Base-by-base conservation (phyloP, 2,113 vertebrate species). In the Ailurus styani region DNA sequence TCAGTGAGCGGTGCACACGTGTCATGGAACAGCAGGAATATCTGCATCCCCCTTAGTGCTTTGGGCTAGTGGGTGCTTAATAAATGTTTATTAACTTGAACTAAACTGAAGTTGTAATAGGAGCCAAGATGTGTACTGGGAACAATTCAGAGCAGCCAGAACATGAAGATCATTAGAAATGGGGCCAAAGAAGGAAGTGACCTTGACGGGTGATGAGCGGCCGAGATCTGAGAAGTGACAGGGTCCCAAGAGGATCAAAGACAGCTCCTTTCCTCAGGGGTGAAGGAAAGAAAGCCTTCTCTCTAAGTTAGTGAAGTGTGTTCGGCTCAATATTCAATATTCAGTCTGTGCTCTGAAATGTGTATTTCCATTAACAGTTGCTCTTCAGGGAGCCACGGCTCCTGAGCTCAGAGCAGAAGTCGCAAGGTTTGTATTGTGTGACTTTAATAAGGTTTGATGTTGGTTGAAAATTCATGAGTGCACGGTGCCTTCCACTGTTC, bases 1-100 rank as follows among this genome's bases (percentile, higher is more conserved):
- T 12, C 34, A 9, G 27, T 12, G 64, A 42, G 29, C 55, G 0
- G 0, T 1, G 17, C 11, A 5, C 2, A 5, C 9, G 4, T 4
- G 52, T 52, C 34, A 9, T 37, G 5, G 1, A 60, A 79, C 6
- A 6, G 54, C 21, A 10, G 62, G 45, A 13, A 7, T 23, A 2
- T 12, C 78, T 75, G 2, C 37, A 1, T 50, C 57, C 40, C 3
- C 27, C 75, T 64, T 20, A 23, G 88, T 29, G 60, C 95, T 89
- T 83, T 34, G 31, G 50, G 42, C 42, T 34, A 20, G 17, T 31
- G 11, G 21, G 13, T 64, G 72, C 82, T 94, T 64, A n/a, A 27
- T 64, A 55, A 5, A 25, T 31, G 31, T 13, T 82, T 27, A 55
- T 23, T 72, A 50, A 54, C 52, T 55, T 40, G 20, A 54, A 42